These are phyloP conservation scores for Falco novaeseelandiae DNA, from an alignment of 2,797 vertebrate genomes.

Conservation along the genomic window DNA sequence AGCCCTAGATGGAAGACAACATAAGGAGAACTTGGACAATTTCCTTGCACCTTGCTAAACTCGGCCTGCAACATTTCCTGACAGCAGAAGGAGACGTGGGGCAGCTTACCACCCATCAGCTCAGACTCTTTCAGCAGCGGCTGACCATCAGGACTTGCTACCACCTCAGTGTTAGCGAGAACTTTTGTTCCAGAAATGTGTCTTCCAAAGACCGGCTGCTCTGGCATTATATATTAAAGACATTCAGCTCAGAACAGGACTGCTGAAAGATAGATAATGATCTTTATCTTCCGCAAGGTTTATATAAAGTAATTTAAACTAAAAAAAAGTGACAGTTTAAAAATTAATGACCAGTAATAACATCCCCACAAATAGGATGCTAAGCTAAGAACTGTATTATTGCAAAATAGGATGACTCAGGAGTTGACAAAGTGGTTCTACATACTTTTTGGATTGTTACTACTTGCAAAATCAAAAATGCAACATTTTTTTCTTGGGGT, in stretches of 20 bases:
- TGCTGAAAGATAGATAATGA: slow-evolving; percentile 27
- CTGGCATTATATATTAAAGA: not conserved
- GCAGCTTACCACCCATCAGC: not conserved
- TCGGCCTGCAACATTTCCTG: not conserved
- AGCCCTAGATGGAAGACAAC: not conserved
- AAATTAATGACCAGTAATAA: slow-evolving; percentile 67
- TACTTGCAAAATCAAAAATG: slow-evolving; percentile 8
- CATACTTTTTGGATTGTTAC: not conserved
- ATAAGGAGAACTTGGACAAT: not conserved
- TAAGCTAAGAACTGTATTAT: slow-evolving; percentile 21
- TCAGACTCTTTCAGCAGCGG: not conserved
- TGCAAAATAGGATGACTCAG: slow-evolving; percentile 39
- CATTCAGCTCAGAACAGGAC: not conserved
- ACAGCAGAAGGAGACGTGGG: not conserved
- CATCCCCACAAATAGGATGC: slow-evolving; percentile 4
- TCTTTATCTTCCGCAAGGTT: slow-evolving; percentile 4
- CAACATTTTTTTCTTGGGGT: not conserved
- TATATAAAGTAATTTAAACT: slow-evolving; percentile 45
- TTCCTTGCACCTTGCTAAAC: not conserved
- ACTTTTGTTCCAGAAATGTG: not conserved
- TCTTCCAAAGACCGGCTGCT: not conserved
- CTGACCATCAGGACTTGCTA: not conserved
- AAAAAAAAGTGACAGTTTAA: slow-evolving; percentile 34
- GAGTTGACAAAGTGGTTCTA: not conserved
- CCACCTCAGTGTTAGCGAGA: not conserved